Evolutionary conservation across 2,888 invertebrate species (phyloP).

Genomic region (Ornithoptera priamus): DNA sequence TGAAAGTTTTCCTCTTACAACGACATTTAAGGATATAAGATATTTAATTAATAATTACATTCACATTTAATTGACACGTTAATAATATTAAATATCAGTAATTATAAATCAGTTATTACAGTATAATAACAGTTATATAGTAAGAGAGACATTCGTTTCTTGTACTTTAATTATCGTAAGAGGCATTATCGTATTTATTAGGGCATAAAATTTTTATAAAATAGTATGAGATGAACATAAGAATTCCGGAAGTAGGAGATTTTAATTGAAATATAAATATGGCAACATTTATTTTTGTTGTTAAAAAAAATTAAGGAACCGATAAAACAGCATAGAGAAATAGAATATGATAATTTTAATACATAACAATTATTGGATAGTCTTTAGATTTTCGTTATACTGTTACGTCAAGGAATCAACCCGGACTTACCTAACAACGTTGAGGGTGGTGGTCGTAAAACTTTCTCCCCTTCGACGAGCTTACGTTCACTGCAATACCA

Average conservation of each 20-base stretch:
- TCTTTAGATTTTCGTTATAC: slow-evolving; percentile 41
- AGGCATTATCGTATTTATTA: no score
- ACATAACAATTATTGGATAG: background rate
- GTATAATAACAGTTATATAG: background rate
- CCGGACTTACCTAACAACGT: slow-evolving; percentile 60
- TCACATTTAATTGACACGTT: background rate
- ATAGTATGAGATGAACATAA: no score
- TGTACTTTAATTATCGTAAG: background rate
- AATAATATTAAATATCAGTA: background rate
- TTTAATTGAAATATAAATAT: no score
- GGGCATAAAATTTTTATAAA: no score
- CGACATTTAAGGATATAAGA: background rate
- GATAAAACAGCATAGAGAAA: background rate
- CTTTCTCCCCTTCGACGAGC: slow-evolving; percentile 67
- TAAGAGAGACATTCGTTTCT: background rate
- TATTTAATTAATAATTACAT: background rate
- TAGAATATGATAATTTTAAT: background rate
- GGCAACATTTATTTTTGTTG: background rate
- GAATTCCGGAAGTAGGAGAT: no score
- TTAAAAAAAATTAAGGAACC: background rate
- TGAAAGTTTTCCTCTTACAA: background rate
- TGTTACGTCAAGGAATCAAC: slow-evolving; percentile 67
- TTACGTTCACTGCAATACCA: slow-evolving; percentile 36
- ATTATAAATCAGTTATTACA: background rate
- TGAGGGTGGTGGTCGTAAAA: slow-evolving; percentile 74